Conservation (phyloP, 2,113 vertebrate genomes). For the Talpa occidentalis region DNA sequence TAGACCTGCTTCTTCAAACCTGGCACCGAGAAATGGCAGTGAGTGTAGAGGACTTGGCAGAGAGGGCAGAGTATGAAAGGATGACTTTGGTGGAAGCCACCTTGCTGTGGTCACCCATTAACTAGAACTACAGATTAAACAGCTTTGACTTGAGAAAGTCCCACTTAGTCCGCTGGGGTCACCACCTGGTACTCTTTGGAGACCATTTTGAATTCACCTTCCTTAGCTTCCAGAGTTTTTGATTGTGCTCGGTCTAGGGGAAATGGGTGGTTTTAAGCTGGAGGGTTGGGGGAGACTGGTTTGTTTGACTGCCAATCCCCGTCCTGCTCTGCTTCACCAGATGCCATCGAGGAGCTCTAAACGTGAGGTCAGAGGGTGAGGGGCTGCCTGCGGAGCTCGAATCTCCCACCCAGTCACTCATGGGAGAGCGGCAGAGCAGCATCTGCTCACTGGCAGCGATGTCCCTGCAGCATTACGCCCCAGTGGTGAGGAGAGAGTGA, state of each 20-base stretch:
- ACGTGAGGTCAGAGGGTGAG: not conserved
- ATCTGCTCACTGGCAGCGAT: not conserved
- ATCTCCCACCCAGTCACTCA: not conserved
- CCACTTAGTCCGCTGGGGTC: not conserved
- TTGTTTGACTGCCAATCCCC: not conserved
- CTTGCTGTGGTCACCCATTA: slow-evolving; percentile 45
- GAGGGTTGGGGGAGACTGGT: not conserved
- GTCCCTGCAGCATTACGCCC: not conserved
- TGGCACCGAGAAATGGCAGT: not conserved
- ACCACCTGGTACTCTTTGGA: not conserved
- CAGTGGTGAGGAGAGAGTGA: not conserved
- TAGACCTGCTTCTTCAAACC: slow-evolving; percentile 16
- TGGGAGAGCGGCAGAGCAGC: not conserved
- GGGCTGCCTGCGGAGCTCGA: not conserved
- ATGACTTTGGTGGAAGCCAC: not conserved
- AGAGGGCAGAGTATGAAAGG: slow-evolving; percentile 28
- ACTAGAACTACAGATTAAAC: not conserved
- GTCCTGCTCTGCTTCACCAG: not conserved
- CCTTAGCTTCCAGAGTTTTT: not conserved
- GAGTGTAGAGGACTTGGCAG: not conserved
- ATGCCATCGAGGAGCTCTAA: not conserved
- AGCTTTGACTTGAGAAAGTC: slow-evolving; percentile 2
- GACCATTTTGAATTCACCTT: slow-evolving; percentile 22
- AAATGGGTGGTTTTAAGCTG: not conserved
- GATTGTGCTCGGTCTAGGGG: not conserved